Base-by-base conservation (phyloP, 1,140 invertebrate genomes). In the Pararge aegeria region DNA sequence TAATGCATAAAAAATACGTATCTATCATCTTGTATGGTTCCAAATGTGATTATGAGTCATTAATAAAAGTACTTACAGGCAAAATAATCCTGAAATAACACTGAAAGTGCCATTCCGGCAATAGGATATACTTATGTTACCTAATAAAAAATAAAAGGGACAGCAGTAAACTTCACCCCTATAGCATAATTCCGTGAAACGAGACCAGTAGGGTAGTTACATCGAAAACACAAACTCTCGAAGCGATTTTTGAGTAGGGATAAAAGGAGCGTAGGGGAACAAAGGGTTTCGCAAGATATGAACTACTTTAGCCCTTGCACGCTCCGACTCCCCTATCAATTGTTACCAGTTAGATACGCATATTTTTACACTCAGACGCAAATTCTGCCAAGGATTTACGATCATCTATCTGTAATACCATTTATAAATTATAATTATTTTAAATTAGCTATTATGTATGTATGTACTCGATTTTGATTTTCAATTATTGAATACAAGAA, bases 161-260 rank as follows among this genome's bases (percentile, higher is more conserved):
- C 15, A 38, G 29, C n/a, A 46, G 34, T 44, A 51, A 42, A 49
- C 27, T 46, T 61, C 58, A 80, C 75, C 79, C 76, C 56, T 73
- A 74, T 68, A 77, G 66, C 74, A 75, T 71, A 75, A 80, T 79
- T 79, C 76, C 66, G 50, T 60, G 73, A 83, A 86, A 80, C 64
- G 73, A 66, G 77, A 82, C 75, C 79, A 87, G 73, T 81, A 75
- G 80, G 81, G 73, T 81, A 78, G 79, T 76, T 79, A 80, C 61
- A 64, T 67, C 70, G 70, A 75, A 80, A 84, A 78, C 73, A 82
- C 7, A 55, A 75, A 78, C 73, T 71, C 73, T 74, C 68, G 63
- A 65, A 83, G 75, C 76, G 79, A 78, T 85, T 85, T 86, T 80
- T 81, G 78, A 88, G 73, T 69, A 77, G 80, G 80, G 82, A 83